Conservation (phyloP, 92 coral and sea anemone genomes). For the Porites evermanni region DNA sequence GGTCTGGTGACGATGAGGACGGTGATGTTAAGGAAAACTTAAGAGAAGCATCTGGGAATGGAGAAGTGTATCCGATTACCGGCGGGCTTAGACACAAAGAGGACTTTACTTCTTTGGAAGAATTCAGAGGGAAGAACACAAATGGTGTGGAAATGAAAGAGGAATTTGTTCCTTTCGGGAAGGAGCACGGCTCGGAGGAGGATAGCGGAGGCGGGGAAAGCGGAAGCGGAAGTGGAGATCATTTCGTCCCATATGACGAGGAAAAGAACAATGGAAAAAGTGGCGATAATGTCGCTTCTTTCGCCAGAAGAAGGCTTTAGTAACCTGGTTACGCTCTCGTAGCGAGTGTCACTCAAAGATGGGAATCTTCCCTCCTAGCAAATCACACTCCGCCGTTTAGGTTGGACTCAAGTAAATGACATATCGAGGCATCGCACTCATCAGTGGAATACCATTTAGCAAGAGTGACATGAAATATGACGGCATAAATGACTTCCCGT, state of each 20-base stretch:
- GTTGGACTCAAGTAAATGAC: neutral
- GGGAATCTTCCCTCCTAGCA: neutral
- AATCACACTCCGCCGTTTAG: neutral
- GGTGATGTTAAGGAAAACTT: conserved; percentile 11
- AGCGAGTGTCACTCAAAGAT: conserved; percentile 12
- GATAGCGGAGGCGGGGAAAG: conserved; percentile 10
- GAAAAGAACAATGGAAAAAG: conserved; percentile 27
- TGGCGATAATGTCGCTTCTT: conserved; percentile 27
- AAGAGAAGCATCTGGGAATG: conserved; percentile 38
- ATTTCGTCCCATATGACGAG: conserved; percentile 29
- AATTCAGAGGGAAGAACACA: neutral
- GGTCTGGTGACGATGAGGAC: conserved; percentile 44
- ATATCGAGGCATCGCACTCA: neutral
- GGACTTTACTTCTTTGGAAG: conserved; percentile 27
- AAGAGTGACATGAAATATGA: neutral
- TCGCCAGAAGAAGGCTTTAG: conserved; percentile 25
- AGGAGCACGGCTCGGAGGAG: neutral
- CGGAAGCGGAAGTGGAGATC: neutral
- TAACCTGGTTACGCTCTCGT: neutral
- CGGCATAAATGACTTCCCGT: neutral
- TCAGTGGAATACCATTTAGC: neutral
- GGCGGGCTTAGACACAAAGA: conserved; percentile 16
- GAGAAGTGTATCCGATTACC: conserved; percentile 5
- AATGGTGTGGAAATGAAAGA: neutral
- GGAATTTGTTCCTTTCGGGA: neutral